phyloP scores from a whole-genome alignment of 2,888 invertebrate genomes.

The Mesoligia furuncula region DNA sequence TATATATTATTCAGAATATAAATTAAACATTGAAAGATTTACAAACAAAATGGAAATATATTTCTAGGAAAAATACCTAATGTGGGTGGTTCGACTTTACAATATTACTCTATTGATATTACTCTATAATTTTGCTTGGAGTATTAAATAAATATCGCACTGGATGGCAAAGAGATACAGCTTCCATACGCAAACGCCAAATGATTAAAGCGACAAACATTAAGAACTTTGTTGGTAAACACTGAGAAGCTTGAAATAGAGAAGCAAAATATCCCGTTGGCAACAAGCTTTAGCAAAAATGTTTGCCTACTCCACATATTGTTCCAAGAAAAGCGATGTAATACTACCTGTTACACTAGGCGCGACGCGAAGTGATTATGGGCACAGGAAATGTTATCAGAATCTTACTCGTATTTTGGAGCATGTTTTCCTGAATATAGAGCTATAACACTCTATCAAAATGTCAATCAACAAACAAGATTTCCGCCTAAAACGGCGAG shows the following conservation, averaged over 20 bases:
- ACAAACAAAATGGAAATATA: background rate
- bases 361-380: conserved; percentile 2
- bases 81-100: background rate
- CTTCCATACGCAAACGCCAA: background rate
- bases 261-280: conserved; percentile 1
- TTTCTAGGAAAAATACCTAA: background rate
- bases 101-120: background rate
- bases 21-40: background rate
- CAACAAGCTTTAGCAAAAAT: conserved; percentile 28
- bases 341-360: conserved; percentile 33
- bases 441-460: conserved; percentile 19
- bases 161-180: background rate
- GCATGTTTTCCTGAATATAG: background rate
- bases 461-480: conserved; percentile 35
- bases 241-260: background rate
- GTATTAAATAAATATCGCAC: background rate
- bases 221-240: conserved; percentile 1
- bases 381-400: conserved; percentile 3
- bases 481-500: conserved; percentile 16
- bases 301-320: conserved; percentile 17
- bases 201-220: conserved; percentile 1
- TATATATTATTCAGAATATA: background rate
- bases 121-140: background rate
- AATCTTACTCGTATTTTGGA: background rate
- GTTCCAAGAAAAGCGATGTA: conserved; percentile 21